Base-by-base conservation (phyloP, 2,888 invertebrate species). In the Epiblema foenella region DNA sequence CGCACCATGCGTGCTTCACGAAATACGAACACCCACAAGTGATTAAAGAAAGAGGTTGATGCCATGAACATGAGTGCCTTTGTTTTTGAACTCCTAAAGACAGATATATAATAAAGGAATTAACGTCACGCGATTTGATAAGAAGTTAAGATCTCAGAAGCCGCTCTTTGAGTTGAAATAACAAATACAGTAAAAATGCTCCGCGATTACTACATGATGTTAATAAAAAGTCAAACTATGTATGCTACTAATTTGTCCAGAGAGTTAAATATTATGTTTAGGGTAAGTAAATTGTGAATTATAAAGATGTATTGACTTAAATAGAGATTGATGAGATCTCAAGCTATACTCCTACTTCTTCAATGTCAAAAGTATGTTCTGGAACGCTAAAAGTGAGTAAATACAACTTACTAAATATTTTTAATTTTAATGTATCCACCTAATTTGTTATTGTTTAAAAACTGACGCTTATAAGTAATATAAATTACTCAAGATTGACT, bases 1-100 rank as follows among this genome's bases (percentile, higher is more conserved):
- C 73, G 75, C 74, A 76, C 75, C 77, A 79, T 82, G 83, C 84
- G 85, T 85, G 83, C 73, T 57, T 73, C 86, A 85, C 86, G 84
- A 82, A 78, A 85, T 76, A 77, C 78, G 79, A 57, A 82, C 78
- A 78, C 78, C 84, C 82, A 81, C 80, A 77, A 75, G 78, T 76
- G 74, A 74, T 77, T 79, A 71, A 71, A 66, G 62, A 71, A 66
- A 60, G 51, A 52, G 18, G 60, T 51, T 54, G 62, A 56, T 62
- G 70, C 70, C 66, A 65, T 69, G 69, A 46, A 60, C 70, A 70
- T 70, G 70, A 60, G 54, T 52, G 65, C 46, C 37, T 67, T 71
- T 71, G 71, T 71, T 67, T 62, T 62, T 57, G 29, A 66, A 67
- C 49, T 71, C 67, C 66, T 62, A 71, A 59, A 70, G 57, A 69